Evolutionary conservation across 2,888 invertebrate species (phyloP).

Genomic region (Philereme vetulata): DNA sequence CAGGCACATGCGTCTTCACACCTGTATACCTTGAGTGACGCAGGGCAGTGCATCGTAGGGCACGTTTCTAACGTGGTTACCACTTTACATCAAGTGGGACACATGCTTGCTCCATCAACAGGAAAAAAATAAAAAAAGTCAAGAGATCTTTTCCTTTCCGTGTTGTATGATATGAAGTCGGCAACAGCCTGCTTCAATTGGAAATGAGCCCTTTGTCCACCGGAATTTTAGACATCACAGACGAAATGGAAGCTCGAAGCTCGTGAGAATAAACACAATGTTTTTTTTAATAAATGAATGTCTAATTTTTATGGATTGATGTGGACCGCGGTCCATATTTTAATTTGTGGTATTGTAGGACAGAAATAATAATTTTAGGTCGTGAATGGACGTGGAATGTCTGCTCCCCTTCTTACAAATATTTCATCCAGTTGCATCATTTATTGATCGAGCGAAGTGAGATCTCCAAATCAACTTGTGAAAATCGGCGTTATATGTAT

Average conservation of each 20-base stretch:
- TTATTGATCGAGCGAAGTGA: too few relatives aligned
- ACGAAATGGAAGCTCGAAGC: slow-evolving; percentile 65
- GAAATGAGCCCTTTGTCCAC: slow-evolving; percentile 58
- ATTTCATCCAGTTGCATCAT: too few relatives aligned
- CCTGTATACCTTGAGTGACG: too few relatives aligned
- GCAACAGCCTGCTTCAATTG: slow-evolving; percentile 8
- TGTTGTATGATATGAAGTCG: neutral
- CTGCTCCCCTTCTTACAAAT: neutral
- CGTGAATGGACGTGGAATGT: slow-evolving; percentile 7
- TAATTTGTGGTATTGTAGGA: slow-evolving; percentile 47
- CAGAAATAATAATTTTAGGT: slow-evolving; percentile 30
- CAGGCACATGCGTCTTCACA: too few relatives aligned
- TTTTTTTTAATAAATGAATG: slow-evolving; percentile 59
- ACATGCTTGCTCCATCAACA: too few relatives aligned
- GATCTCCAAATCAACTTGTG: too few relatives aligned
- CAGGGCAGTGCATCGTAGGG: too few relatives aligned
- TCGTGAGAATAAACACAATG: slow-evolving; percentile 66
- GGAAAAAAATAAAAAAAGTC: too few relatives aligned
- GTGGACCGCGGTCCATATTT: slow-evolving; percentile 44
- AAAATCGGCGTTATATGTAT: too few relatives aligned
- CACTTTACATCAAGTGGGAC: too few relatives aligned
- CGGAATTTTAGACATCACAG: slow-evolving; percentile 76
- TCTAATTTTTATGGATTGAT: slow-evolving; percentile 57
- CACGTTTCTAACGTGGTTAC: too few relatives aligned
- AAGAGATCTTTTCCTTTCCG: too few relatives aligned